Evolutionary conservation across 2,113 vertebrate species (phyloP).

Genomic region (Pseudonaja textilis): DNA sequence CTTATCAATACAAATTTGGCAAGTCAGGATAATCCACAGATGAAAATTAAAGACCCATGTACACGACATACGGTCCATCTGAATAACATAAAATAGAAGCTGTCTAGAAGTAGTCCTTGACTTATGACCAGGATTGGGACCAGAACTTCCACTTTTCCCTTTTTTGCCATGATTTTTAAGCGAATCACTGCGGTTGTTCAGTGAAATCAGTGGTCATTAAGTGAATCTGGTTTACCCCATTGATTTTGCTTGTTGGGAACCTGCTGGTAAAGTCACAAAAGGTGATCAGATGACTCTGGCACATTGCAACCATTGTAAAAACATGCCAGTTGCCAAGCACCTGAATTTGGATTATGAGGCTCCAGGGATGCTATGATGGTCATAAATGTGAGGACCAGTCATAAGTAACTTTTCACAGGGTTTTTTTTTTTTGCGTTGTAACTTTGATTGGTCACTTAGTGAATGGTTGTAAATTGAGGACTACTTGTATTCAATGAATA

Average conservation of each 20-base stretch:
- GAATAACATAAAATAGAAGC: background rate
- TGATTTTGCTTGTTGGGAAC: background rate
- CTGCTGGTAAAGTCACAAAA: background rate
- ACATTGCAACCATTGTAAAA: no score
- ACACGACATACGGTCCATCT: no score
- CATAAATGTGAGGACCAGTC: no score
- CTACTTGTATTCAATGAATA: background rate
- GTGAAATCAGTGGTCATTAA: background rate
- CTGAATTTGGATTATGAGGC: no score
- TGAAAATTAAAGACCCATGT: background rate
- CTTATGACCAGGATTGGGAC: background rate
- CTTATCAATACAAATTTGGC: background rate
- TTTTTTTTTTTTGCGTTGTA: no score
- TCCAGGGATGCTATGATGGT: no score
- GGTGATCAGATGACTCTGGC: background rate
- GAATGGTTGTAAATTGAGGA: no score
- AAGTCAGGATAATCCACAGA: background rate
- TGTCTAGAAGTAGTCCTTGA: background rate
- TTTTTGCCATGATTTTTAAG: background rate
- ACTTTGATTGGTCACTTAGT: no score
- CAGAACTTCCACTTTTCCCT: background rate
- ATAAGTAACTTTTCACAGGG: no score
- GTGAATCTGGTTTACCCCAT: background rate
- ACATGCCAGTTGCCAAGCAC: no score
- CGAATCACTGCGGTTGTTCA: background rate